Base-by-base conservation (phyloP, 1,140 invertebrate species). In the Heliconius eleuchia region DNA sequence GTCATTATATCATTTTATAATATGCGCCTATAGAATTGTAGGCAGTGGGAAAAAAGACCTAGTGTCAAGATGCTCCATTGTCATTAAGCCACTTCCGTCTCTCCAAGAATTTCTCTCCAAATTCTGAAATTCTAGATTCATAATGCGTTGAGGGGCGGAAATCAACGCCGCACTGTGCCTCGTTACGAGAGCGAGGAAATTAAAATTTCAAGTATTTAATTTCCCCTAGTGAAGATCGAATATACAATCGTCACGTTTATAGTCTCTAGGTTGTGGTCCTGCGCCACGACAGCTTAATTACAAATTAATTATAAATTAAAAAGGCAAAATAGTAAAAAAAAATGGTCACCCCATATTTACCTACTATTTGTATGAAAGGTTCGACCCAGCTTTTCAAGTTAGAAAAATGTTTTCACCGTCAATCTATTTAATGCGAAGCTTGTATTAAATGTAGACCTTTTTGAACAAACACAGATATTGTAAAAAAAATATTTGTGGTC, bases 401-500 rank as follows among this genome's bases (percentile, higher is more conserved):
- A 66, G 23, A 30, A 66, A 66, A 66, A 66, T 66, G 11, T 66
- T 66, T 66, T 66, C 60, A 66, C 60, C 60, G 27, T 66, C 60
- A 66, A 66, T 66, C 60, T 66, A 66, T 66, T 66, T 66, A 66
- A 66, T 66, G 60, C 11, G 60, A 66, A 66, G 60, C 27, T 66
- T 66, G 23, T 66, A 66, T 66, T 66, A 66, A 66, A 66, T 5
- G 60, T 66, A 27, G 60, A 66, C 60, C 60, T 30, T 66, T 66
- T 66, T 27, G 60, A 66, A 66, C 60, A 66, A 66, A 66, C 60
- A 66, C 60, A 27, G 60, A 30, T 66, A 66, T 66, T 66, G 23
- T 66, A 30, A 13, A 66, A 30, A 34, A 30, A 30, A 11, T 66
- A 66, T 30, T 66, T 27, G 60, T 66, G 60, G 60, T 66, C 11